These are phyloP conservation scores for Eupithecia centaureata DNA, from an alignment of 2,888 invertebrate genomes.

Conservation along the genomic window DNA sequence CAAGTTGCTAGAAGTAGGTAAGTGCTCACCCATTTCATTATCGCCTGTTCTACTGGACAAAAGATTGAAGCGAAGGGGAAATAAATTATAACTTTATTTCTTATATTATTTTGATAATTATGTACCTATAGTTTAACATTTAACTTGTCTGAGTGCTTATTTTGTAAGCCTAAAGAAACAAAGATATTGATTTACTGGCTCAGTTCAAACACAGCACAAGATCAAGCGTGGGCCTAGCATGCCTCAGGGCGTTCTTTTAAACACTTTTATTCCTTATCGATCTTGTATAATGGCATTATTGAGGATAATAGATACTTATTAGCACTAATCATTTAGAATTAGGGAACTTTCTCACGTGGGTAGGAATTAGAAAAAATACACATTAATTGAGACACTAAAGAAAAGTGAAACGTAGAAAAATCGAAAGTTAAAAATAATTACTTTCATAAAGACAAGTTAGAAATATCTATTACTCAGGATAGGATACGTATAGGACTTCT, in stretches of 20 bases:
- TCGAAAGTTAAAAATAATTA: background rate
- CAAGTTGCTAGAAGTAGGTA: too few relatives aligned
- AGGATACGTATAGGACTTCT: too few relatives aligned
- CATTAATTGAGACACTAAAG: conserved; percentile 7
- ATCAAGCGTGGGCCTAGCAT: conserved; percentile 32
- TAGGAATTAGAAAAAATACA: conserved; percentile 11
- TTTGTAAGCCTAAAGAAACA: too few relatives aligned
- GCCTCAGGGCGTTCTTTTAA: conserved; percentile 37
- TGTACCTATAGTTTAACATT: too few relatives aligned
- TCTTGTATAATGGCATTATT: conserved; percentile 36
- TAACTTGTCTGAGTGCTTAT: too few relatives aligned
- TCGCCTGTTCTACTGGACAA: background rate
- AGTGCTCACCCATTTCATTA: too few relatives aligned
- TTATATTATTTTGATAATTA: too few relatives aligned
- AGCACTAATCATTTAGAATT: conserved; percentile 28
- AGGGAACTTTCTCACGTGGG: conserved; percentile 26
- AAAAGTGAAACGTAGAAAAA: background rate
- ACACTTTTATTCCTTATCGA: conserved; percentile 39
- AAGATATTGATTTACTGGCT: conserved; percentile 8
- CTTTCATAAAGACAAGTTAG: too few relatives aligned
- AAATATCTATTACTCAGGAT: too few relatives aligned
- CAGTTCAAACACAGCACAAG: conserved; percentile 12
- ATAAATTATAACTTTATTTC: too few relatives aligned
- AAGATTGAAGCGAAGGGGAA: too few relatives aligned
- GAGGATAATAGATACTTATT: conserved; percentile 28